A percentile compares a stretch with the other conserved stretches of the same genome.
These are phyloP conservation scores for Limulus polyphemus DNA, from an alignment of 2,888 invertebrate species.

Conservation along the genomic window DNA sequence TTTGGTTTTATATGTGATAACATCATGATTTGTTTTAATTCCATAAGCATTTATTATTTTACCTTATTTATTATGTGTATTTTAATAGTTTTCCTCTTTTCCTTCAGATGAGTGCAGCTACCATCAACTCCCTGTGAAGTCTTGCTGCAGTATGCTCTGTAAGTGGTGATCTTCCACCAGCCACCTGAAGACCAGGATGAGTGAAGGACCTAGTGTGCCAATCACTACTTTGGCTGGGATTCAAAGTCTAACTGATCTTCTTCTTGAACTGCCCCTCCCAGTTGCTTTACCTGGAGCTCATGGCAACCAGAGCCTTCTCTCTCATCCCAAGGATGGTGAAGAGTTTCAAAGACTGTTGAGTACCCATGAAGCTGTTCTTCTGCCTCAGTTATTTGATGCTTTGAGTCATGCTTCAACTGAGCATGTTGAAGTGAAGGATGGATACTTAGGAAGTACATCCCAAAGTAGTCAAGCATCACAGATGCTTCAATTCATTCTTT, in stretches of 20 bases:
- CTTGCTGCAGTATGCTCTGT: too few relatives aligned
- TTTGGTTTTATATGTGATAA: too few relatives aligned
- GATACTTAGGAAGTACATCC: constrained; percentile 17
- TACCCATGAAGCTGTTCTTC: constrained; percentile 15
- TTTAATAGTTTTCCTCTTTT: too few relatives aligned
- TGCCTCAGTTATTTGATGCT: constrained; percentile 21
- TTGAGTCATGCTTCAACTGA: constrained; percentile 13
- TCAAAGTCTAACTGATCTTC: constrained; percentile 27
- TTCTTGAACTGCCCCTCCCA: constrained; percentile 27
- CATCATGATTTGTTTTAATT: too few relatives aligned
- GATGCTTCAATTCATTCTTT: constrained; percentile 17
- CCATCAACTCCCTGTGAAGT: too few relatives aligned
- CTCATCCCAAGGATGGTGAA: constrained; percentile 19
- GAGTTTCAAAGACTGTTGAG: constrained; percentile 18
- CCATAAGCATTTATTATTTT: too few relatives aligned
- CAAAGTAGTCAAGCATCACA: constrained; percentile 19
- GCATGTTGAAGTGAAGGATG: constrained; percentile 23
- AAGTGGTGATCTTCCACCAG: too few relatives aligned
- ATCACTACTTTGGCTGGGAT: constrained; percentile 24
- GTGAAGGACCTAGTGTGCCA: constrained; percentile 24
- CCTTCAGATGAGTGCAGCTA: too few relatives aligned
- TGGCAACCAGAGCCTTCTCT: constrained; percentile 16
- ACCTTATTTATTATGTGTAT: too few relatives aligned
- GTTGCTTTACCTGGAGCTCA: constrained; percentile 21
- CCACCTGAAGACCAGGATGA: constrained; percentile 16